Evolutionary conservation across 2,113 vertebrate genomes (phyloP).

Genomic region (Trochalopteron elliotii): DNA sequence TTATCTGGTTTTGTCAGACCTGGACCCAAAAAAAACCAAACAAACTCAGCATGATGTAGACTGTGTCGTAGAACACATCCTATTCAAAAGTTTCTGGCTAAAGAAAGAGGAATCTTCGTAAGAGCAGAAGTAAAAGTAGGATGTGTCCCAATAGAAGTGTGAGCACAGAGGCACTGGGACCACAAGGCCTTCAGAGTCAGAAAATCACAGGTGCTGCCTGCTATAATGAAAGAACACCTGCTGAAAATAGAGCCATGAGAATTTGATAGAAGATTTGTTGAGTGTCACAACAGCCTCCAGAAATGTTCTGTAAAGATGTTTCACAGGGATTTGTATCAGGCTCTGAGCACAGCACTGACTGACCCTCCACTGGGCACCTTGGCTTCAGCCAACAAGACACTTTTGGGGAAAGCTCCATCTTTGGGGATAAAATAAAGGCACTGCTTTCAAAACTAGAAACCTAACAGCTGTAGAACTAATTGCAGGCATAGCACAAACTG

Average conservation of each 20-base stretch:
- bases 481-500: background rate
- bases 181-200: background rate
- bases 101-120: background rate
- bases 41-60: rapidly evolving
- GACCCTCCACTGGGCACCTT: background rate
- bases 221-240: background rate
- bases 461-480: background rate
- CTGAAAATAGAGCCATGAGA: background rate
- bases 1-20: background rate
- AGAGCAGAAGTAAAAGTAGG: background rate
- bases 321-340: background rate
- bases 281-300: background rate
- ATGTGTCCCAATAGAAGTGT: background rate
- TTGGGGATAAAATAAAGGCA: background rate
- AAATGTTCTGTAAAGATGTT: background rate
- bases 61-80: background rate
- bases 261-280: background rate
- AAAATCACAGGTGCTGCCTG: background rate
- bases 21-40: background rate
- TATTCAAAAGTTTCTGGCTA: background rate
- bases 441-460: background rate
- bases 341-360: background rate
- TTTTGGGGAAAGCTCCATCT: background rate
- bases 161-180: background rate
- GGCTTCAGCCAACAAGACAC: background rate